Percentiles rank a stretch among this genome's conserved stretches.
These are phyloP conservation scores for Gnathonemus longibarbis DNA, from an alignment of 2,113 vertebrate genomes.

Conservation along the genomic window DNA sequence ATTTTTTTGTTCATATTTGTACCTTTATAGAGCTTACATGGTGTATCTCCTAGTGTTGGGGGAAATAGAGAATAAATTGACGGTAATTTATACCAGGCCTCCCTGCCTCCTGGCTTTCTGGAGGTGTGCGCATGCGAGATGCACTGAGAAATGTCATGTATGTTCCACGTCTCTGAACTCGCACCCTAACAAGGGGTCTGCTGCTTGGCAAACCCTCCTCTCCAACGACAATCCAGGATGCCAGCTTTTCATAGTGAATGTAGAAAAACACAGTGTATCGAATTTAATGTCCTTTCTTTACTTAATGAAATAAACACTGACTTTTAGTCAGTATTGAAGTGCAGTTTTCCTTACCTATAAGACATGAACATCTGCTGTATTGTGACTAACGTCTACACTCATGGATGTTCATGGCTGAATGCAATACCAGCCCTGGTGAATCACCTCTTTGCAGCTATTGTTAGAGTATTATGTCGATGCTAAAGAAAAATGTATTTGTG, in stretches of 20 bases:
- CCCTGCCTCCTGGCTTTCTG: background rate
- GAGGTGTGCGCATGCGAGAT: background rate
- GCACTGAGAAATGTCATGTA: background rate
- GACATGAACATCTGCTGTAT: background rate
- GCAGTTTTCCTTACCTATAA: background rate
- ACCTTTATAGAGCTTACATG: background rate
- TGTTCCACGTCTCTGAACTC: background rate
- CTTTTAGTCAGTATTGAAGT: background rate
- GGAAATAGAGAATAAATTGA: background rate
- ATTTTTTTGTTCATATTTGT: background rate
- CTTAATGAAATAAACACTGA: background rate
- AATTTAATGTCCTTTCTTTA: background rate
- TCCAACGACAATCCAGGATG: background rate
- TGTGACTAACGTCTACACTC: background rate
- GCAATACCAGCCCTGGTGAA: background rate
- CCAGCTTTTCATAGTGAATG: background rate
- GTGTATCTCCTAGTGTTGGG: background rate
- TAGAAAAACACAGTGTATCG: background rate
- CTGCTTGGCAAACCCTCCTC: background rate
- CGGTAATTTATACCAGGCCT: background rate
- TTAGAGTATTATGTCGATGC: background rate
- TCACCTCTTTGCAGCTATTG: background rate
- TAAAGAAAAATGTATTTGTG: background rate
- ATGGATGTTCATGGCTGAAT: background rate
- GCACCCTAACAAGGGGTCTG: background rate